Percentiles rank a stretch among this genome's conserved stretches.
Conservation (phyloP, 2,113 vertebrate species). For the Sinocyclocheilus anophthalmus region DNA sequence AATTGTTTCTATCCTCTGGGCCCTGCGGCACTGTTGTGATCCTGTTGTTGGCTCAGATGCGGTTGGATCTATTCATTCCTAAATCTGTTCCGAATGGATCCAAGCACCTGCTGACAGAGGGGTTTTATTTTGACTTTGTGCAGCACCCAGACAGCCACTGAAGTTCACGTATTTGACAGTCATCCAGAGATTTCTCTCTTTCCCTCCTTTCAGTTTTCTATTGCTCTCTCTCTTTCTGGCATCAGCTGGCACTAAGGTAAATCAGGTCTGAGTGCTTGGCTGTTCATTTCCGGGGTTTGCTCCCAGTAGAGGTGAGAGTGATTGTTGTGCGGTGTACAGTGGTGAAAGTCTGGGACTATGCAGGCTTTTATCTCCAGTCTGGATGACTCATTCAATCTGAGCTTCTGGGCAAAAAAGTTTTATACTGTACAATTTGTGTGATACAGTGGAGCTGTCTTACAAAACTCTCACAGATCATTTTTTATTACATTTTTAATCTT, state of each 20-base stretch:
- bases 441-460: not conserved
- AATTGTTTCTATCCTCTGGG: slow-evolving; percentile 10
- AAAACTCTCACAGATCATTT: not conserved
- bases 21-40: slow-evolving; percentile 48
- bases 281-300: slow-evolving; percentile 22
- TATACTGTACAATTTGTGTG: not conserved
- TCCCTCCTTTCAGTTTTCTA: not conserved
- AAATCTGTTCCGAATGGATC: slow-evolving; percentile 1
- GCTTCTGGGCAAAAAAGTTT: not conserved
- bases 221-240: slow-evolving; percentile 42
- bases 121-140: slow-evolving; percentile 10
- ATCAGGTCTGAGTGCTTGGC: slow-evolving; percentile 34
- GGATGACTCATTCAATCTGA: slow-evolving; percentile 2
- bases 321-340: slow-evolving; percentile 6
- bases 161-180: slow-evolving; percentile 20
- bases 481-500: not conserved
- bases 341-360: not conserved
- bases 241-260: slow-evolving; percentile 18
- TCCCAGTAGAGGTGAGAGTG: slow-evolving; percentile 21
- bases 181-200: slow-evolving; percentile 20
- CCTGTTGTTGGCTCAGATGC: slow-evolving; percentile 14
- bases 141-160: slow-evolving; percentile 1
- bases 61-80: not conserved
- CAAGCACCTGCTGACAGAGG: slow-evolving; percentile 15
- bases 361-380: slow-evolving; percentile 9